Evolutionary conservation across 1,140 invertebrate species (phyloP).

Genomic region (Hypothenemus hampei): DNA sequence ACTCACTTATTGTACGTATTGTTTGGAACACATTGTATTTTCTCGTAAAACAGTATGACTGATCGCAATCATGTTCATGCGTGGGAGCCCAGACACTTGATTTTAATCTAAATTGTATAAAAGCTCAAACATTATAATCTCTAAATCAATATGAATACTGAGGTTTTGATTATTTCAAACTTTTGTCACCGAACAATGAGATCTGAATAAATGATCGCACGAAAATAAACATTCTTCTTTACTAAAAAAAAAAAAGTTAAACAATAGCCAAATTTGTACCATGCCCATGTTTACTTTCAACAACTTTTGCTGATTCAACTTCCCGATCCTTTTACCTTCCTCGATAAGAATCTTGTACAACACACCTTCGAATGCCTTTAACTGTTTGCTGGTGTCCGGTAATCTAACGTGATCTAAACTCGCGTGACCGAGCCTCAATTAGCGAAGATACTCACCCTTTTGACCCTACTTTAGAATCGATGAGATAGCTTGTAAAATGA

Average conservation of each 20-base stretch:
- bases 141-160: not conserved
- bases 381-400: not conserved
- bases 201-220: too few relatives aligned
- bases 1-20: too few relatives aligned
- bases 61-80: constrained; percentile 6
- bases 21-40: too few relatives aligned
- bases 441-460: constrained; percentile 12
- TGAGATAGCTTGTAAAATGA: not conserved
- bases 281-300: too few relatives aligned
- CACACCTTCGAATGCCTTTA: constrained; percentile 12
- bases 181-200: too few relatives aligned
- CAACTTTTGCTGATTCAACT: constrained; percentile 13
- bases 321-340: constrained; percentile 5
- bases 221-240: too few relatives aligned
- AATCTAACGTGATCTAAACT: constrained; percentile 3
- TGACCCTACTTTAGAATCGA: constrained; percentile 5
- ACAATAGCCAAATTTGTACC: too few relatives aligned
- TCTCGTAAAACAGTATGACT: constrained; percentile 7
- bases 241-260: too few relatives aligned
- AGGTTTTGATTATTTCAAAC: too few relatives aligned
- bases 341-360: constrained; percentile 14
- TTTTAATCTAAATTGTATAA: constrained; percentile 21
- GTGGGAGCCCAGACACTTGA: constrained; percentile 17
- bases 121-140: constrained; percentile 12
- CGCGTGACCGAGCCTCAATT: constrained; percentile 14